Base-by-base conservation (phyloP, 2,797 vertebrate species). In the Pipistrellus kuhlii region DNA sequence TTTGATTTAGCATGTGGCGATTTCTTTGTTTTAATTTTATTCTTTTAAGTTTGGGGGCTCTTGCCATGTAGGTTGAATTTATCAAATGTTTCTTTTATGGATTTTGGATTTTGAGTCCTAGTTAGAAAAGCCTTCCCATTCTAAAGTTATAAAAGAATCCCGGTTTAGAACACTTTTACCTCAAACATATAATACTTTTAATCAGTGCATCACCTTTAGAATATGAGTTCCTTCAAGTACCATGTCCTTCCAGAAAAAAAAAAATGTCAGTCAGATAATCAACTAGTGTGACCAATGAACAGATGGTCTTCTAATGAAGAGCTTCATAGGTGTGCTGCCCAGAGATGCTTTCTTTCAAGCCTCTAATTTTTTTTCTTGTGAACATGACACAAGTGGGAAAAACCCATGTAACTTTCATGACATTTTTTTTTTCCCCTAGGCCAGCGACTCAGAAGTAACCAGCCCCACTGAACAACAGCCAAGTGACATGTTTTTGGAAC, bases 361-460 rank as follows among this genome's bases (percentile, higher is more conserved):
- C 51, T 90, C 64, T 86, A 48, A 62, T 77, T 32, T 30, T 80
- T 35, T 46, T 98, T 95, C 3, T 48, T 48, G 98, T 98, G 85
- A 98, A 96, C 2, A 97, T 66, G 69, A 77, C 23, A 81, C 4
- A 8, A 59, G 3, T 30, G 55, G 51, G 6, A 44, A 89, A 83
- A 78, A 76, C 32, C 12, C 64, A 55, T 46, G 11, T 94, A 78
- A 93, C 15, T 83, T 66, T 62, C 0, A 0, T 90, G 91, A 20
- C 20, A 38, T 6, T 96, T 87, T 90, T 77, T 77, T 66, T 96
- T 75, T 44, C 11, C 11, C 44, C 76, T 93, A 97, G 97, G 48
- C 90, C 55, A 96, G 86, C 0, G 80, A 94, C 15, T 75, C 66
- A 0, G 88, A 89, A 9, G 25, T 84, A 78, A 83, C 94, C 32